These are phyloP conservation scores for Spea bombifrons DNA, from an alignment of 2,113 vertebrate species.

Conservation along the genomic window DNA sequence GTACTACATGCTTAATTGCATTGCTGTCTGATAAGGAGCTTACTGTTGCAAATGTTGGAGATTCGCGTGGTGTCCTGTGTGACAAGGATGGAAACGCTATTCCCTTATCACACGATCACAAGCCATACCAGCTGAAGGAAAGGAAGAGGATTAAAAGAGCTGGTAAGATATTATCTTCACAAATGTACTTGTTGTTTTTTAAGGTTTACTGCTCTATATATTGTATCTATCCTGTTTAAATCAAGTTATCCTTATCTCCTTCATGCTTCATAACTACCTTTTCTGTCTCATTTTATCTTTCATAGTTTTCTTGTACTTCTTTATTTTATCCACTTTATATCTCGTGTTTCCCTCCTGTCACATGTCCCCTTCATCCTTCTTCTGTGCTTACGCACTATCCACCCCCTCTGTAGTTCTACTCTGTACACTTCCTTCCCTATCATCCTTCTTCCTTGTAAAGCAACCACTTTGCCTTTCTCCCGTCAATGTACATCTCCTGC, in stretches of 20 bases:
- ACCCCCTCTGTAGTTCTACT: too few species aligned
- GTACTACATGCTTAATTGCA: conserved; percentile 93
- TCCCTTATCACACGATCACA: conserved; percentile 95
- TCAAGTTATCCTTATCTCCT: neutral
- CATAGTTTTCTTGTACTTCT: too few species aligned
- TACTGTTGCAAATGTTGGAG: conserved; percentile 93
- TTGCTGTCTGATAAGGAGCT: conserved; percentile 91
- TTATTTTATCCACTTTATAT: too few species aligned
- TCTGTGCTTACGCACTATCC: too few species aligned
- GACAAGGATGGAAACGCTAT: conserved; percentile 94
- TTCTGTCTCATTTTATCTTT: too few species aligned
- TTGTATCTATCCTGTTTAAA: neutral
- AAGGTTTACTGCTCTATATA: too few species aligned
- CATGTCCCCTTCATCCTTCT: too few species aligned
- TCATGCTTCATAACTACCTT: neutral
- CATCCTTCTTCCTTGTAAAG: too few species aligned
- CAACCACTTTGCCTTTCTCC: too few species aligned
- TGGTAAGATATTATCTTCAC: conserved; percentile 69
- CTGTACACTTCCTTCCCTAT: too few species aligned
- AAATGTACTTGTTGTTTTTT: neutral
- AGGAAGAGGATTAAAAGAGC: conserved; percentile 97
- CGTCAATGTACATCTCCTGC: too few species aligned
- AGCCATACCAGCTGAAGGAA: conserved; percentile 96
- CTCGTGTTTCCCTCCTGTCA: too few species aligned
- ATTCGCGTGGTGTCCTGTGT: conserved; percentile 90